Percentiles rank a stretch among this genome's conserved stretches.
Evolutionary conservation across 2,888 invertebrate species (phyloP).

Genomic region (Fissipunctia ypsillon): DNA sequence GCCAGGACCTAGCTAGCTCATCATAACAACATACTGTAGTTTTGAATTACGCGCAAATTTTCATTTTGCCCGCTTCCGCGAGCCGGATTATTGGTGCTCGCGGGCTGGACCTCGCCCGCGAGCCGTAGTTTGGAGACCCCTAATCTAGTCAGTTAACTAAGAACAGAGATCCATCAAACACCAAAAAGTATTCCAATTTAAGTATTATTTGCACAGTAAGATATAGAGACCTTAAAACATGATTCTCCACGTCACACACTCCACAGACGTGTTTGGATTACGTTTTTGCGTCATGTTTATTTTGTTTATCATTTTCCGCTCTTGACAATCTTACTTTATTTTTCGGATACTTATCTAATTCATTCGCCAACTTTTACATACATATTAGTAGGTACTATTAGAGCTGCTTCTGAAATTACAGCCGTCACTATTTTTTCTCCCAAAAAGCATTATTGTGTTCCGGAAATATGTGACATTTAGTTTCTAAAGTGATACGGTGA

Average conservation of each 20-base stretch:
- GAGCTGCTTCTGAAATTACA: neutral
- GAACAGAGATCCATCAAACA: neutral
- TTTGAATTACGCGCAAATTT: no score
- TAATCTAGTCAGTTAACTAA: no score
- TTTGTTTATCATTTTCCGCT: neutral
- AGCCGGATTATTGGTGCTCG: no score
- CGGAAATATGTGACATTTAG: neutral
- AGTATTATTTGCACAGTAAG: neutral
- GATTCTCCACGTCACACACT: no score
- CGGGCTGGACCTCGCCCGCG: no score
- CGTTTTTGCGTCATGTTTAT: neutral
- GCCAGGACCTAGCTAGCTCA: no score
- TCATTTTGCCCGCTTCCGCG: no score
- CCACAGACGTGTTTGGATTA: no score
- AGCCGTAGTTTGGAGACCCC: no score
- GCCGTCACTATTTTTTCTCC: neutral
- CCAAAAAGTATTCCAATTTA: neutral
- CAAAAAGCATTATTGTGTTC: slow-evolving; percentile 14
- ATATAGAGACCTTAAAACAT: neutral
- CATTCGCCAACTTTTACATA: neutral
- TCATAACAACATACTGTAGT: no score
- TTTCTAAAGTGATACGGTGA: neutral
- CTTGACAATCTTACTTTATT: no score
- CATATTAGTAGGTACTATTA: neutral
- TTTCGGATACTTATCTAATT: no score